These are phyloP conservation scores for Sceloporus tristichus DNA, from an alignment of 2,113 vertebrate species.

Conservation along the genomic window DNA sequence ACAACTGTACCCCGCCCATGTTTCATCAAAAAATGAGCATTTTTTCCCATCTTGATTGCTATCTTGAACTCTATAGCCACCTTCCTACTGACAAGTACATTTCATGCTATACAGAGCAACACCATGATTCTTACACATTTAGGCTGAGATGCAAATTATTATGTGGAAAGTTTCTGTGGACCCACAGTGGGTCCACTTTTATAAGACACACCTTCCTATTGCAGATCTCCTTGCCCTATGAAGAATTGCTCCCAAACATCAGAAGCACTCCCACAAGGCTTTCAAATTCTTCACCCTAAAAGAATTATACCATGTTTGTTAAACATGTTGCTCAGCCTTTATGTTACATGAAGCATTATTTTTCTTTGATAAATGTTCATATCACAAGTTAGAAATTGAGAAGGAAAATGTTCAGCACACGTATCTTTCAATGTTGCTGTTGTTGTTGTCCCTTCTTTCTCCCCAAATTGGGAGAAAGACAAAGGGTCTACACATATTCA, in stretches of 20 bases:
- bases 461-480: too few species aligned
- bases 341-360: not conserved
- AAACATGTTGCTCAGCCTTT: not conserved
- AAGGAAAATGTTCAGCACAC: not conserved
- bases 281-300: not conserved
- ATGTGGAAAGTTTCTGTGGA: not conserved
- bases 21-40: constrained; percentile 4
- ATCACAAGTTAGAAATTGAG: not conserved
- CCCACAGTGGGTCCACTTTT: not conserved
- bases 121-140: not conserved
- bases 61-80: not conserved
- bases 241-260: not conserved
- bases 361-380: not conserved
- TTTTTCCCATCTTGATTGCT: not conserved
- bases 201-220: not conserved
- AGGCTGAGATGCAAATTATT: not conserved
- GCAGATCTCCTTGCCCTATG: not conserved
- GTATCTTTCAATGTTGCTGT: not conserved
- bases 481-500: not conserved
- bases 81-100: not conserved
- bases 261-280: not conserved
- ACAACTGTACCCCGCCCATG: not conserved
- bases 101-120: not conserved
- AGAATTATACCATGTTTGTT: not conserved
- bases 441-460: too few species aligned